These are phyloP conservation scores for Aplocera efformata DNA, from an alignment of 2,888 invertebrate genomes.

Conservation along the genomic window DNA sequence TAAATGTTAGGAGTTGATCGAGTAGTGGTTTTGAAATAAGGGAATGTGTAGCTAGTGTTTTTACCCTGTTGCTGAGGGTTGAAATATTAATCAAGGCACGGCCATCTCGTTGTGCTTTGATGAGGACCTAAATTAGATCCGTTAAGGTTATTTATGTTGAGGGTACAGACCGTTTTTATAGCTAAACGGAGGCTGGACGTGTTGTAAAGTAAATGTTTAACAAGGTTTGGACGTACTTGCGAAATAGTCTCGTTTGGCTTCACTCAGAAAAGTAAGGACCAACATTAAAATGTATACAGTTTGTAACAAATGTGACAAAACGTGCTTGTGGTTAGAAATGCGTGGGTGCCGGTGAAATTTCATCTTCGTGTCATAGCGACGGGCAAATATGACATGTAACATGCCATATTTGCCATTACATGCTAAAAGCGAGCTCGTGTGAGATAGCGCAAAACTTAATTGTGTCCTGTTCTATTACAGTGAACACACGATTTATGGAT, in stretches of 20 bases:
- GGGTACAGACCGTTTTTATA: conserved; percentile 24
- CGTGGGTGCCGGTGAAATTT: no score
- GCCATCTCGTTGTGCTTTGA: conserved; percentile 36
- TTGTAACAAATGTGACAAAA: no score
- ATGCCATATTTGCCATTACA: no score
- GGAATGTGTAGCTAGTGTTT: conserved; percentile 2
- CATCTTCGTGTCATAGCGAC: no score
- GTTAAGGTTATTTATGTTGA: conserved; percentile 33
- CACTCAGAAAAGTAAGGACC: neutral
- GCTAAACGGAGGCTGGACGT: conserved; percentile 10
- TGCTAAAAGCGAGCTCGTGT: no score
- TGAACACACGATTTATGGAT: no score
- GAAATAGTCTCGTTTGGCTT: conserved; percentile 1
- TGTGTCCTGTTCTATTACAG: no score
- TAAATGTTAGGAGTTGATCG: neutral
- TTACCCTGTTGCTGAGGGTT: conserved; percentile 30
- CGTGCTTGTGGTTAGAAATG: no score
- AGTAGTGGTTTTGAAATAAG: conserved; percentile 10
- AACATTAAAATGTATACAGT: no score
- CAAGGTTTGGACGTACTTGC: conserved; percentile 2
- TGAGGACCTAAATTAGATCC: conserved; percentile 43
- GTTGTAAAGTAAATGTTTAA: conserved; percentile 17
- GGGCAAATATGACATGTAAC: no score
- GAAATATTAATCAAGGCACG: conserved; percentile 42
- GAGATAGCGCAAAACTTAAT: no score